Conservation (phyloP, 2,113 vertebrate genomes). For the Ammodramus savannarum region DNA sequence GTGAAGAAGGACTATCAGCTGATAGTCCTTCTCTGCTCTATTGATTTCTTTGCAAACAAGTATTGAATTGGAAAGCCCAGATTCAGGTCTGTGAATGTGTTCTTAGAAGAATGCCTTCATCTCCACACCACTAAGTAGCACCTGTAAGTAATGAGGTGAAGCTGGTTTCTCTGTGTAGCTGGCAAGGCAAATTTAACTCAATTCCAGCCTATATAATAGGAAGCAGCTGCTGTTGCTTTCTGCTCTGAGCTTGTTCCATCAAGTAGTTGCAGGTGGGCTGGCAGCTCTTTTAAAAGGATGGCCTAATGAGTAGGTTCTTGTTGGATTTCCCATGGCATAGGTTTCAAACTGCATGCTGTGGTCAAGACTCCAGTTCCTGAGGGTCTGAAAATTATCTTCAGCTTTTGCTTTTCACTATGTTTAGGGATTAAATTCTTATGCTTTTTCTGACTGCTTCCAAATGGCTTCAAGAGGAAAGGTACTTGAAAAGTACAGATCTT, state of each 20-base stretch:
- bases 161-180: not conserved
- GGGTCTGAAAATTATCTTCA: not conserved
- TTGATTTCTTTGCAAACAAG: not conserved
- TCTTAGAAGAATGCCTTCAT: not conserved
- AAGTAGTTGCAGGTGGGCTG: not conserved
- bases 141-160: not conserved
- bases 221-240: not conserved
- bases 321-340: not conserved
- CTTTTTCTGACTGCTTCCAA: not conserved
- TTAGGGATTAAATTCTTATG: not conserved
- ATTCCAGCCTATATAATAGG: not conserved
- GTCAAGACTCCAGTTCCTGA: not conserved
- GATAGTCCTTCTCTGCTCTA: not conserved
- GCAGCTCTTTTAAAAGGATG: not conserved
- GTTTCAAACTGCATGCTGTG: rapidly evolving
- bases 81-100: not conserved
- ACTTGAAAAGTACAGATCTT: not conserved
- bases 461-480: not conserved
- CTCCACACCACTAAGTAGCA: not conserved
- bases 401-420: not conserved
- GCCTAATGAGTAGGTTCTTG: not conserved
- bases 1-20: not conserved
- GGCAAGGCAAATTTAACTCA: not conserved
- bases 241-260: not conserved
- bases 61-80: not conserved